Evolutionary conservation across 2,113 vertebrate species (phyloP).

Genomic region (Scopus umbretta): DNA sequence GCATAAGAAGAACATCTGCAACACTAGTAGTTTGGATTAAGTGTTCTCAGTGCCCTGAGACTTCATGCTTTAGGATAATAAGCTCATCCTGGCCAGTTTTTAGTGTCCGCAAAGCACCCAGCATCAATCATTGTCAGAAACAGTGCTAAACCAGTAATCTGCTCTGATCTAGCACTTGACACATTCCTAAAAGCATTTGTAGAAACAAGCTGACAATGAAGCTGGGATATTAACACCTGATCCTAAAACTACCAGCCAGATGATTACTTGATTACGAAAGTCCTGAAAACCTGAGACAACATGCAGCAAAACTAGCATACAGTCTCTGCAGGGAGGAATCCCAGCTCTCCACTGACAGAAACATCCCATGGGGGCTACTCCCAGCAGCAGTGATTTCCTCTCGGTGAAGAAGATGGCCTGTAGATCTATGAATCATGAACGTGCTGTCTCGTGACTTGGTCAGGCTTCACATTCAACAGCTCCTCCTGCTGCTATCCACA

Average conservation of each 20-base stretch:
- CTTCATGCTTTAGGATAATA: not conserved
- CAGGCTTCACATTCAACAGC: not conserved
- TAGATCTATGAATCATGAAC: not conserved
- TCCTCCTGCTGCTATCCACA: not conserved
- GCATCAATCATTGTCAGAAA: not conserved
- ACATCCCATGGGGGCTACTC: not conserved
- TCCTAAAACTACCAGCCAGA: not conserved
- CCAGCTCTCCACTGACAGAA: not conserved
- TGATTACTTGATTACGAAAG: not conserved
- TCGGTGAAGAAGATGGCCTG: not conserved
- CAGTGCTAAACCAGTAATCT: not conserved
- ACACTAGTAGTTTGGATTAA: not conserved
- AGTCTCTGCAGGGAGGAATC: not conserved
- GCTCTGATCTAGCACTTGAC: not conserved
- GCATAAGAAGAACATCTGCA: not conserved
- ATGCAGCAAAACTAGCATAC: not conserved
- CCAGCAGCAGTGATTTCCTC: not conserved
- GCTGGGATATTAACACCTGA: not conserved
- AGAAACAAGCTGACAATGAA: not conserved
- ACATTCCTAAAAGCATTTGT: not conserved
- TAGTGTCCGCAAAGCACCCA: not conserved
- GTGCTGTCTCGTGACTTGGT: fast-evolving
- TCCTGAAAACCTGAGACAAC: not conserved
- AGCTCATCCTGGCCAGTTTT: not conserved
- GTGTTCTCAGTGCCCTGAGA: not conserved